Evolutionary conservation across 2,113 vertebrate genomes (phyloP).

Genomic region (Casuarius casuarius): DNA sequence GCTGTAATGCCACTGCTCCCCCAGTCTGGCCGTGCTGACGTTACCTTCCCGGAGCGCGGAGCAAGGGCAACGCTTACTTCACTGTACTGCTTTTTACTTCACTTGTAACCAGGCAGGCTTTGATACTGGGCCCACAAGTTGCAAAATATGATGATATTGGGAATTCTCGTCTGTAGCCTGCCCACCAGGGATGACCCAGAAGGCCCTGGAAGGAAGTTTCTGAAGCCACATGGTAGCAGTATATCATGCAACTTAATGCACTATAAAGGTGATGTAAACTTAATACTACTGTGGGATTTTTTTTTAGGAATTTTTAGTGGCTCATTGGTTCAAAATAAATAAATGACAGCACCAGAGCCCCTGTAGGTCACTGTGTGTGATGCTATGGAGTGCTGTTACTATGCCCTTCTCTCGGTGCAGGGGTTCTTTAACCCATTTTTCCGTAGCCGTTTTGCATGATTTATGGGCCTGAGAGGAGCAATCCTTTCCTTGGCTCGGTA

Average conservation of each 20-base stretch:
- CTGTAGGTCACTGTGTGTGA: background rate
- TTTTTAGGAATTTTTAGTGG: background rate
- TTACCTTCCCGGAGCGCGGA: slow-evolving; percentile 10
- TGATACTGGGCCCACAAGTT: slow-evolving; percentile 16
- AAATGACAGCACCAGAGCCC: background rate
- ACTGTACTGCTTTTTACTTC: background rate
- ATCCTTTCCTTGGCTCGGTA: background rate
- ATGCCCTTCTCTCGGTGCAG: background rate
- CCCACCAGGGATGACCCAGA: background rate
- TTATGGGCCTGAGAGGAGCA: background rate
- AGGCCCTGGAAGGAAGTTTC: background rate
- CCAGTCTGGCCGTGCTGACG: slow-evolving; percentile 13
- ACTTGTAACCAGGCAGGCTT: background rate
- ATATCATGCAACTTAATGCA: background rate
- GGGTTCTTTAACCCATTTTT: background rate
- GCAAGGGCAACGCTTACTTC: slow-evolving; percentile 7
- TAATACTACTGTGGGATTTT: background rate
- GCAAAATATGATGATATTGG: background rate
- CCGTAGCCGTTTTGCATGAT: background rate
- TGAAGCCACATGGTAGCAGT: background rate
- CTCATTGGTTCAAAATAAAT: background rate
- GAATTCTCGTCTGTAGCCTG: background rate
- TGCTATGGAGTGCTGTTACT: background rate
- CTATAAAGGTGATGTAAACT: background rate
- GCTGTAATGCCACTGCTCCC: background rate